Evolutionary conservation across 2,888 invertebrate genomes (phyloP).

Genomic region (Andrena minutula): DNA sequence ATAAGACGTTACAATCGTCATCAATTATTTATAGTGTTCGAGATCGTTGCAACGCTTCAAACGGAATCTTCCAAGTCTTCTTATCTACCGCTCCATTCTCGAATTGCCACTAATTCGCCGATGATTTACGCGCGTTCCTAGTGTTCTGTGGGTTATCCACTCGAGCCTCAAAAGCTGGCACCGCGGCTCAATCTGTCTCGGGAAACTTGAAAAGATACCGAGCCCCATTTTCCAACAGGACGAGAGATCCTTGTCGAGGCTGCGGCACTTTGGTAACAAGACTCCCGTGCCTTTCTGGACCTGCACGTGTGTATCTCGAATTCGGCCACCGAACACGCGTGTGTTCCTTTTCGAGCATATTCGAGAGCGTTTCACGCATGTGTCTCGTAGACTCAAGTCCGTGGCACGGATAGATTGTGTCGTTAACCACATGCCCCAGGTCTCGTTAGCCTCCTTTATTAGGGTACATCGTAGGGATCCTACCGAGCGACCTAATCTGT

Average conservation of each 20-base stretch:
- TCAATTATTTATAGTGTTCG: no score
- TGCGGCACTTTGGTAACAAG: conserved; percentile 83
- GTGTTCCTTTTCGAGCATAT: conserved; percentile 50
- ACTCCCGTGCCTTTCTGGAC: conserved; percentile 80
- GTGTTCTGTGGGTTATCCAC: conserved; percentile 53
- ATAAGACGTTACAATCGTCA: no score
- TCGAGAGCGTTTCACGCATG: conserved; percentile 45
- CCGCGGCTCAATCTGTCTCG: conserved; percentile 33
- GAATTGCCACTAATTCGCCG: conserved; percentile 60
- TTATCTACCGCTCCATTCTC: background rate
- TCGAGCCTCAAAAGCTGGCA: conserved; percentile 20
- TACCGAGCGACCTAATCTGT: conserved; percentile 70
- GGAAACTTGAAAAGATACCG: conserved; percentile 58
- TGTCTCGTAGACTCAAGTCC: conserved; percentile 39
- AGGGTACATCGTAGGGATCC: conserved; percentile 55
- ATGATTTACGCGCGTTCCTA: conserved; percentile 66
- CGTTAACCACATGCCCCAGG: conserved; percentile 77
- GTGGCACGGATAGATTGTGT: conserved; percentile 39
- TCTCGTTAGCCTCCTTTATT: conserved; percentile 76
- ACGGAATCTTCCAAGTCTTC: background rate
- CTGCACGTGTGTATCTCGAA: conserved; percentile 79
- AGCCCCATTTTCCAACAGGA: conserved; percentile 28
- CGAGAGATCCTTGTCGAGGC: conserved; percentile 57
- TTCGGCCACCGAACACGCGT: conserved; percentile 33
- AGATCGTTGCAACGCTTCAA: no score